phyloP scores from a whole-genome alignment of 2,113 vertebrate genomes.

The Channa maculata region DNA sequence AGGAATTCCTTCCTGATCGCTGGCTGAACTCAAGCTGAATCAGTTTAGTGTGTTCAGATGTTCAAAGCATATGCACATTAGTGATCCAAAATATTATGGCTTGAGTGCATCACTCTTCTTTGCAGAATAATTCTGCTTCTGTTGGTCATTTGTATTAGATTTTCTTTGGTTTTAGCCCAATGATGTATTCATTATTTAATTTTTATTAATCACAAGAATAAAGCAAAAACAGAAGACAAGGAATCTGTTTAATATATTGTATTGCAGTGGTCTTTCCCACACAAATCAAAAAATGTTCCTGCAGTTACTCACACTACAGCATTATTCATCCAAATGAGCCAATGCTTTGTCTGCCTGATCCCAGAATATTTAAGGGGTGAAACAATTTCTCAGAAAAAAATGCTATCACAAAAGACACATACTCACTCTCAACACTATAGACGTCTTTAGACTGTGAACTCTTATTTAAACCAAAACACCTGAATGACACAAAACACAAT shows the following conservation, averaged over 20 bases:
- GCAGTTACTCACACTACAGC: neutral
- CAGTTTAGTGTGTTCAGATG: slow-evolving; percentile 54
- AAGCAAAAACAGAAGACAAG: neutral
- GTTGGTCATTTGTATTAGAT: neutral
- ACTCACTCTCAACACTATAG: neutral
- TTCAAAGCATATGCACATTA: slow-evolving; percentile 43
- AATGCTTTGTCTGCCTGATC: neutral
- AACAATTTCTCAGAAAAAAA: slow-evolving; percentile 8
- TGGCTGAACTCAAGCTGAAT: slow-evolving; percentile 62
- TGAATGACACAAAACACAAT: neutral
- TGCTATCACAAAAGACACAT: neutral
- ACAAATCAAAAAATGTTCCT: slow-evolving; percentile 2
- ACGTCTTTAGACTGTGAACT: neutral
- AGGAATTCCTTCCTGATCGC: slow-evolving; percentile 64
- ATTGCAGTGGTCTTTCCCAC: neutral
- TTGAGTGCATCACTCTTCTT: slow-evolving; percentile 15
- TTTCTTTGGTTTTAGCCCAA: neutral
- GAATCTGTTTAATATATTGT: neutral
- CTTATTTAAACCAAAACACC: neutral
- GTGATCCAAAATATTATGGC: slow-evolving; percentile 19
- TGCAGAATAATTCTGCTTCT: slow-evolving; percentile 9
- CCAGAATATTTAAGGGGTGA: neutral
- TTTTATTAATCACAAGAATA: neutral
- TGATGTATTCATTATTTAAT: neutral
- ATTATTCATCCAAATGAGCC: slow-evolving; percentile 15